These are phyloP conservation scores for Falco biarmicus DNA, from an alignment of 2,797 vertebrate genomes.

Conservation along the genomic window DNA sequence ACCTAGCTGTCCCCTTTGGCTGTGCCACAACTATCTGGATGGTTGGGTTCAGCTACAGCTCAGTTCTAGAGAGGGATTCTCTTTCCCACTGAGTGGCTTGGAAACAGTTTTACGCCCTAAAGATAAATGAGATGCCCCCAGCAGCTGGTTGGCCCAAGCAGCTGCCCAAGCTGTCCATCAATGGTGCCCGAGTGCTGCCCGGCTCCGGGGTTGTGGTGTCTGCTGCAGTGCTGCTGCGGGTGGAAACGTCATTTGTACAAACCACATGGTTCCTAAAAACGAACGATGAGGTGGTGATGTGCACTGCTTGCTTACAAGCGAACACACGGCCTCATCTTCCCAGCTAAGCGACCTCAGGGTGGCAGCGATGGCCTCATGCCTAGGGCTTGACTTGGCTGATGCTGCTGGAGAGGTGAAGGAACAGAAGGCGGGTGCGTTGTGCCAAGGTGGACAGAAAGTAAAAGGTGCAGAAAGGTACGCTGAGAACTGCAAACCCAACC, in stretches of 20 bases:
- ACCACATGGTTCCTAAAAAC: background rate
- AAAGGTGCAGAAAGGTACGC: background rate
- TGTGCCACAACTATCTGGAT: background rate
- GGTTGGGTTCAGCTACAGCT: background rate
- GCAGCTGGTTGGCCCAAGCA: background rate
- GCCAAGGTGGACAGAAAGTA: background rate
- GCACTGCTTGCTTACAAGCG: background rate
- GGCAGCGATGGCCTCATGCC: background rate
- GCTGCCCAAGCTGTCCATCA: background rate
- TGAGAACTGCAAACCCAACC: background rate
- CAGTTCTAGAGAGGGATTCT: background rate
- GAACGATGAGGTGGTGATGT: background rate
- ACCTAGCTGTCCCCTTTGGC: background rate
- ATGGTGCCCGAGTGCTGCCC: accelerated
- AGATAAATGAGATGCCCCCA: background rate
- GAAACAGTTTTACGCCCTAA: background rate
- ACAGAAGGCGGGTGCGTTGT: accelerated
- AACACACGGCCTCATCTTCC: background rate
- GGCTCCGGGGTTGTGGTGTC: background rate
- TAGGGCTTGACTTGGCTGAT: background rate
- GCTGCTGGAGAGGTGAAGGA: background rate
- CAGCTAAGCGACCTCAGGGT: background rate
- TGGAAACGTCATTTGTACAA: background rate
- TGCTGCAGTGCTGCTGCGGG: background rate
- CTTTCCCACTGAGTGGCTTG: accelerated